Evolutionary conservation across 2,113 vertebrate genomes (phyloP).

Genomic region (Leptocoma aspasia): DNA sequence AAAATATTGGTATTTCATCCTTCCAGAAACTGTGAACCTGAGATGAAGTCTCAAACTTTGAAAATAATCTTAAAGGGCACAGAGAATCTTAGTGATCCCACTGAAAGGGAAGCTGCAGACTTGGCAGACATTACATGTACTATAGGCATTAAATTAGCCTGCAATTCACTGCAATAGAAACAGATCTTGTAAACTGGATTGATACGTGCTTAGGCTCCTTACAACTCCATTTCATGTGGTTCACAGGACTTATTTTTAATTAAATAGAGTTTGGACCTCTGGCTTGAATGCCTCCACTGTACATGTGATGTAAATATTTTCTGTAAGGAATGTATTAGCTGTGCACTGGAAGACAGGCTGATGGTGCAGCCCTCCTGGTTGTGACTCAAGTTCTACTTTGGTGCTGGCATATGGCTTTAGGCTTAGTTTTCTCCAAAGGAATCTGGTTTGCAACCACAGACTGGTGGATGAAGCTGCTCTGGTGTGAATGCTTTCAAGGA

Average conservation of each 20-base stretch:
- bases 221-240: constrained; percentile 28
- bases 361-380: neutral
- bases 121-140: neutral
- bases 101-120: neutral
- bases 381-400: neutral
- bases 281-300: neutral
- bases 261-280: constrained; percentile 31
- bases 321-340: neutral
- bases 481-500: neutral
- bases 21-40: neutral
- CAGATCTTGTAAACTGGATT: neutral
- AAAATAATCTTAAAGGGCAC: neutral
- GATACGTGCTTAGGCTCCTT: constrained; percentile 11
- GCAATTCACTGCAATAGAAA: neutral
- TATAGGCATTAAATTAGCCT: neutral
- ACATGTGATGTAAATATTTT: neutral
- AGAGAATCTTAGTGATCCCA: neutral
- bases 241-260: constrained; percentile 46
- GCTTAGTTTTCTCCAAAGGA: neutral
- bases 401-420: neutral
- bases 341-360: neutral
- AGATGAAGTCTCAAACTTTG: neutral
- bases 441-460: neutral
- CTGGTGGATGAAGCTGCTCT: neutral
- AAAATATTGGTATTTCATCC: neutral